Conservation (phyloP, 2,113 vertebrate genomes). For the Lophius piscatorius region DNA sequence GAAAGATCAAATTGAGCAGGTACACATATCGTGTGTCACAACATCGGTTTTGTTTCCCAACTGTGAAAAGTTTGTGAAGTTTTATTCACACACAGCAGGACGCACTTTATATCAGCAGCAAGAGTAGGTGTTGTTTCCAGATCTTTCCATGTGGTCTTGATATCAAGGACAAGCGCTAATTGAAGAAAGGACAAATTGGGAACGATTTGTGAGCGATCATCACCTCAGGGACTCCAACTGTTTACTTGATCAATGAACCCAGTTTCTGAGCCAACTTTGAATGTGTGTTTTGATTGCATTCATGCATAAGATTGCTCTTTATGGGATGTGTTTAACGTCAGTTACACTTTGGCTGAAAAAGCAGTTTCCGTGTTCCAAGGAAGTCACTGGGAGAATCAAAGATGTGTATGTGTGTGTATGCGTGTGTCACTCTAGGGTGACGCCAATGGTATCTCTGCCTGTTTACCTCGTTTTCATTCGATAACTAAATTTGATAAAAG, state of each 20-base stretch:
- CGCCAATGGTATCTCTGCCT: conserved; percentile 26
- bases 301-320: not conserved
- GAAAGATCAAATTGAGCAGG: not conserved
- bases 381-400: not conserved
- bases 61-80: conserved; percentile 29
- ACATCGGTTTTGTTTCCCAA: conserved; percentile 35
- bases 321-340: not conserved
- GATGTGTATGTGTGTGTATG: not conserved
- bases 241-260: conserved; percentile 27
- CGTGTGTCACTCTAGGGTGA: conserved; percentile 33
- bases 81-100: conserved; percentile 7
- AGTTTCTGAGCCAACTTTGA: not conserved
- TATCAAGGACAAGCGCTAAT: not conserved
- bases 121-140: not conserved
- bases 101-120: conserved; percentile 2
- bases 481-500: conserved; percentile 56
- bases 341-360: not conserved
- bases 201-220: conserved; percentile 18
- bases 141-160: conserved; percentile 16
- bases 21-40: conserved; percentile 4
- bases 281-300: not conserved
- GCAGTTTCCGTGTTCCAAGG: not conserved
- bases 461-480: conserved; percentile 58
- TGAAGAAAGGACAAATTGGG: not conserved
- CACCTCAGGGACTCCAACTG: conserved; percentile 2